Evolutionary conservation across 30 jellyfish, hydroid and myxozoan species (phyloP), one percentile per base, ranked within the genome.

Genomic region (Chrysaora quinquecirrha): DNA sequence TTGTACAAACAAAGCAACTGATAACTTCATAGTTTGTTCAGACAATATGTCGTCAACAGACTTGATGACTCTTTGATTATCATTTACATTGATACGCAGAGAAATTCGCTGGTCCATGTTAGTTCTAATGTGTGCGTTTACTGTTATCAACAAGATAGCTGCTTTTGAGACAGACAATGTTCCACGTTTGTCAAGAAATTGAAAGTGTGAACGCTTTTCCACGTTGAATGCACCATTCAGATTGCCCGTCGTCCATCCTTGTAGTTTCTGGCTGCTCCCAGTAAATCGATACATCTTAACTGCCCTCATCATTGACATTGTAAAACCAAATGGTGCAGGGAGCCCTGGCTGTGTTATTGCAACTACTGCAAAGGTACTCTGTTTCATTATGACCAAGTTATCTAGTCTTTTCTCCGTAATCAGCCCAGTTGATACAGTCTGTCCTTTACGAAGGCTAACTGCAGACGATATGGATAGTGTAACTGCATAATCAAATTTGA

Each of bases 1-100:
- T 30, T 70, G 47, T 12, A 82, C 85, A 33, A 66, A 18, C 54
- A 82, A 71, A 0, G 56, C 85, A 1, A 58, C 84, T 1, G 92
- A 82, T 0, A 70, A 10, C 43, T 70, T 82, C n/a, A 82, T 30
- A 19, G 79, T 52, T 3, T 16, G 29, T 19, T 9, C 19, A 12
- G 29, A 3, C 25, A 25, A 52, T 2, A 38, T 14, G 6, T 9
- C 68, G 68, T 52, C 68, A 16, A 52, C 68, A 52, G 68, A 52
- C 68, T 16, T 19, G 68, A 52, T 3, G 2, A 52, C 25, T 9
- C 16, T 43, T 19, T 52, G 27, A 19, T 52, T 52, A 20, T 52
- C 68, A 19, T 52, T 9, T 16, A 52, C 29, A 52, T 52, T 52
- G 4, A 52, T 25, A 16, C 29, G 68, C 29, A 52, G 25, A 10